Conservation (phyloP, 2,113 vertebrate genomes). For the Leucosticte australis region DNA sequence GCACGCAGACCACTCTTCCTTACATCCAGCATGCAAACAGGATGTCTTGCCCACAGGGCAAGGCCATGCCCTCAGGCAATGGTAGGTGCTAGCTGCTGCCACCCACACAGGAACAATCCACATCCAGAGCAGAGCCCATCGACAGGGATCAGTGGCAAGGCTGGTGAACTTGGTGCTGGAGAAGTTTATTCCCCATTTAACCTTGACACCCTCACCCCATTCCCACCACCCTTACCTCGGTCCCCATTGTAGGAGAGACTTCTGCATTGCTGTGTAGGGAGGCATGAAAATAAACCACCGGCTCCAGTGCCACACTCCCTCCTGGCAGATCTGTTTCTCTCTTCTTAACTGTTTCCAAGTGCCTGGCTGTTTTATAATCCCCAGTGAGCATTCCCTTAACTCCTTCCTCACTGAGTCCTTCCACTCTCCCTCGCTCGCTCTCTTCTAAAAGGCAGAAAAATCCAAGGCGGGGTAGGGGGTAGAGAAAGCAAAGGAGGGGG, state of each 20-base stretch:
- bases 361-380: constrained; percentile 61
- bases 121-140: not conserved
- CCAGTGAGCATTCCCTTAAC: constrained; percentile 53
- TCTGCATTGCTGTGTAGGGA: constrained; percentile 38
- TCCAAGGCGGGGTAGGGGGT: constrained; percentile 17
- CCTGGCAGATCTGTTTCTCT: constrained; percentile 64
- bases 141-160: not conserved
- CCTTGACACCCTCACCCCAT: not conserved
- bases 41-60: not conserved
- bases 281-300: constrained; percentile 56
- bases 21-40: rapidly evolving
- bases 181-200: not conserved
- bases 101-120: not conserved
- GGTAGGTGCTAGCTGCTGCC: not conserved
- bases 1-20: not conserved
- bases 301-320: constrained; percentile 60
- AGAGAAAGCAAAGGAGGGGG: not conserved
- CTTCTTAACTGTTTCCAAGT: constrained; percentile 67
- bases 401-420: constrained; percentile 52
- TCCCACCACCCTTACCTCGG: not conserved
- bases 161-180: not conserved
- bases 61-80: not conserved
- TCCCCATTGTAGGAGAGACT: constrained; percentile 36
- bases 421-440: not conserved
- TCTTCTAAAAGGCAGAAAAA: constrained; percentile 23